Percentiles rank a stretch among this genome's conserved stretches.
phyloP scores from a whole-genome alignment of 1,140 invertebrate genomes.

The Bursaphelenchus mucronatus region DNA sequence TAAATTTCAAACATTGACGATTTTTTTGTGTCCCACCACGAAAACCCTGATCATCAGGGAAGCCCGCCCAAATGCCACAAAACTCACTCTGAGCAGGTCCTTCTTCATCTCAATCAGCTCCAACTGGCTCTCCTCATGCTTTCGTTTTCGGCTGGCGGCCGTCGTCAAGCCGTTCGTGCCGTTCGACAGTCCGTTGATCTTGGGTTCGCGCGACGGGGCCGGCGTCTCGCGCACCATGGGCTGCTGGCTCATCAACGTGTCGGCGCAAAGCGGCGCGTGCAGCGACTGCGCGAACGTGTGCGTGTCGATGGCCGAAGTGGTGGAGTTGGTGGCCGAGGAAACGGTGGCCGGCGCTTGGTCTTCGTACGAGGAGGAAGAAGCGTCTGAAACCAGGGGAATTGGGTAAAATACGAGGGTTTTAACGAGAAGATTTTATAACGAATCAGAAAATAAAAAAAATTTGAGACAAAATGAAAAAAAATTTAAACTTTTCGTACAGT shows the following conservation, averaged over 20 bases:
- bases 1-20: too few species aligned
- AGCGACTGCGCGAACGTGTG: neutral
- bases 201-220: too few species aligned
- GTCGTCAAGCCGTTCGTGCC: conserved; percentile 5
- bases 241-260: neutral
- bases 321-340: neutral
- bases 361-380: conserved; percentile 1
- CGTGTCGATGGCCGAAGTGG: neutral
- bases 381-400: neutral
- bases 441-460: too few species aligned
- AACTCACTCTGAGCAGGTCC: conserved; percentile 13
- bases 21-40: too few species aligned
- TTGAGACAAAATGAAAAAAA: too few species aligned
- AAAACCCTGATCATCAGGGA: too few species aligned
- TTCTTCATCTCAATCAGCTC: conserved; percentile 17
- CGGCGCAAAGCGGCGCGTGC: neutral
- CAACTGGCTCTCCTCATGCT: conserved; percentile 4
- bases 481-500: too few species aligned
- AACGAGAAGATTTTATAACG: too few species aligned
- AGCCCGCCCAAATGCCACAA: too few species aligned
- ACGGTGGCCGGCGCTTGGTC: neutral
- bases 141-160: neutral
- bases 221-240: too few species aligned
- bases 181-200: neutral
- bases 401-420: too few species aligned